Evolutionary conservation across 1,140 invertebrate species (phyloP).

Genomic region (Galleria mellonella): DNA sequence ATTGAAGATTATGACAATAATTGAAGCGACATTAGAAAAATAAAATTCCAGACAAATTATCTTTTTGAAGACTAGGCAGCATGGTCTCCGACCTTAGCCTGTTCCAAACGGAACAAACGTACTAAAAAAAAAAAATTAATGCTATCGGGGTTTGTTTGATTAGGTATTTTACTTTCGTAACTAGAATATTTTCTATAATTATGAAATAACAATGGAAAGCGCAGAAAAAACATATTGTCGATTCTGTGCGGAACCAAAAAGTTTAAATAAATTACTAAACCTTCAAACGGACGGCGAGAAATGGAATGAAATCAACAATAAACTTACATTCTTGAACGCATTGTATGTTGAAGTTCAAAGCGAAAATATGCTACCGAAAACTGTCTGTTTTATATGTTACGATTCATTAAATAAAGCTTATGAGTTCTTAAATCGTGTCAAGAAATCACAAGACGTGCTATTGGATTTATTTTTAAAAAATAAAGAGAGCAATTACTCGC

Average conservation of each 20-base stretch:
- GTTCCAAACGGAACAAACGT: too few relatives aligned
- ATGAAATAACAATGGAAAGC: slow-evolving; percentile 33
- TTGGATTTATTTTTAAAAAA: slow-evolving; percentile 19
- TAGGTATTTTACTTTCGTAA: too few relatives aligned
- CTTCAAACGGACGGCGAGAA: slow-evolving; percentile 28
- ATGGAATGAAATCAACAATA: slow-evolving; percentile 30
- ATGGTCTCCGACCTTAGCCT: too few relatives aligned
- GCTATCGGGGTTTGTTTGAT: too few relatives aligned
- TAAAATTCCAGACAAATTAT: too few relatives aligned
- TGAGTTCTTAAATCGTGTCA: slow-evolving; percentile 42
- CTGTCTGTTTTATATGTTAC: slow-evolving; percentile 48
- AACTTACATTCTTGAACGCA: slow-evolving; percentile 42
- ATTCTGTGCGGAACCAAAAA: slow-evolving; percentile 48
- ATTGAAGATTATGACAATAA: too few relatives aligned
- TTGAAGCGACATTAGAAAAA: too few relatives aligned
- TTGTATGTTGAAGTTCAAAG: slow-evolving; percentile 37
- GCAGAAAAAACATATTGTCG: slow-evolving; percentile 35
- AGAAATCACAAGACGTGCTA: slow-evolving; percentile 37
- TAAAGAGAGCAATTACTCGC: slow-evolving; percentile 14
- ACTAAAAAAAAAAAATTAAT: too few relatives aligned
- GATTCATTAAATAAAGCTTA: slow-evolving; percentile 43
- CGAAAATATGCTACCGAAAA: slow-evolving; percentile 41
- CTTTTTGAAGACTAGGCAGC: too few relatives aligned
- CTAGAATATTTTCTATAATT: too few relatives aligned
- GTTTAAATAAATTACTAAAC: slow-evolving; percentile 35